Base-by-base conservation (phyloP, 2,888 invertebrate genomes). In the Rotaria magnacalcarata region DNA sequence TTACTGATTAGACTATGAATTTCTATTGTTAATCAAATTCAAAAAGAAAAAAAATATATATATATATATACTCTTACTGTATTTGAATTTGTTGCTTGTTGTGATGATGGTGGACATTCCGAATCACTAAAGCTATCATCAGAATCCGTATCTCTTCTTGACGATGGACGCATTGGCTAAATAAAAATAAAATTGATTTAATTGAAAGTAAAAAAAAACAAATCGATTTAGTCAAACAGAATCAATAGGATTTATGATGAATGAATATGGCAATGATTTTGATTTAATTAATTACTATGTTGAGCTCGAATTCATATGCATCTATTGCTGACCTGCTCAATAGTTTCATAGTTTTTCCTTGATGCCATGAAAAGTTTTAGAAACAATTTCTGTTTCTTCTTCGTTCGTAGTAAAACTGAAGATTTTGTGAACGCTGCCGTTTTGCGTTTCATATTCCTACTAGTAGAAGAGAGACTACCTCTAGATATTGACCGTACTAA, bases 111-210 rank as follows among this genome's bases (percentile, higher is more conserved):
- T 11, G 43, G 80, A 80, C 47, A 47, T 47, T 80, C 80, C 2
- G 80, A 43, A 80, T 80, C 80, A 80, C 80, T 80, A 47, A 80
- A 80, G n/a, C 80, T 80, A n/a, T 47, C 75, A 43, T 75, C 80
- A 47, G 80, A 80, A n/a, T 80, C 80, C 1, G 47, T 80, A 47
- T 80, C 80, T 80, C n/a, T 43, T 43, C n/a, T 80, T 47, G 14
- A 2, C n/a, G 19, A 16, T 67, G n/a, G 34, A 41, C 19, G 8
- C 19, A 8, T 6, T 24, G 2, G 24, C 80, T 67, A 67, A 34
- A 67, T 34, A 34, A 19, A 34, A 34, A 67, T 34, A 14, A 19
- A 67, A 11, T n/a, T 67, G 2, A 34, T 34, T 34, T 11, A 34
- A 16, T 11, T 67, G 0, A 27, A 27, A 16, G 6, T 19, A 41